Evolutionary conservation across 2,888 invertebrate species (phyloP), one percentile per base, ranked within the genome.

Genomic region (Zelleria hepariella): DNA sequence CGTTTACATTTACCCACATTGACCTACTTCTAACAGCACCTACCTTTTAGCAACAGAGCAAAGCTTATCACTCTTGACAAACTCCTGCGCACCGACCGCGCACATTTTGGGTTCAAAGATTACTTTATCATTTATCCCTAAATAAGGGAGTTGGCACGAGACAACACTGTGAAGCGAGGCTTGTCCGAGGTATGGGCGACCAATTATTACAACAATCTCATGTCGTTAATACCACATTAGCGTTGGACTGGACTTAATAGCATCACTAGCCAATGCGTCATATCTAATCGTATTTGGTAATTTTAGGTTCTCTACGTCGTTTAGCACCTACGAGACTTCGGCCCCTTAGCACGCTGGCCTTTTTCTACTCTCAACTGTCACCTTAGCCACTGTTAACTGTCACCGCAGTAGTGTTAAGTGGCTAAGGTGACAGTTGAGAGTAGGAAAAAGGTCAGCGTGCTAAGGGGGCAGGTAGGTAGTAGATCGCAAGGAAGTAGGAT

Each of bases 151-250:
- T 58, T 58, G 63, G 62, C 64, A 73, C 72, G 69, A 70, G 73
- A 69, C 77, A 67, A 65, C 67, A 59, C 71, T 61, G 65, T 60
- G 60, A 63, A 62, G 18, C 49, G 49, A 64, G 65, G 63, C 62
- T 67, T 70, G 68, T 56, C 57, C 70, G 67, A 68, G 64, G 61
- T 77, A 64, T 78, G 78, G 62, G 65, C 58, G 60, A 62, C 5
- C n/a, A 21, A 23, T 70, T 68, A 76, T 75, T 72, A 74, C 64
- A 66, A 68, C 70, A 72, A 66, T 61, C 68, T 69, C 71, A 76
- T 68, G 67, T 74, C 73, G 85, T 86, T 84, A 81, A 82, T 80
- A 77, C 74, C 67, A 78, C 80, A 79, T 86, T 86, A 86, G 66
- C 63, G 58, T 62, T 63, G 60, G 63, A 58, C 64, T 58, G 64